phyloP scores from a whole-genome alignment of 37 sponge, comb jelly and placozoan species.

The Tethya wilhelma region DNA sequence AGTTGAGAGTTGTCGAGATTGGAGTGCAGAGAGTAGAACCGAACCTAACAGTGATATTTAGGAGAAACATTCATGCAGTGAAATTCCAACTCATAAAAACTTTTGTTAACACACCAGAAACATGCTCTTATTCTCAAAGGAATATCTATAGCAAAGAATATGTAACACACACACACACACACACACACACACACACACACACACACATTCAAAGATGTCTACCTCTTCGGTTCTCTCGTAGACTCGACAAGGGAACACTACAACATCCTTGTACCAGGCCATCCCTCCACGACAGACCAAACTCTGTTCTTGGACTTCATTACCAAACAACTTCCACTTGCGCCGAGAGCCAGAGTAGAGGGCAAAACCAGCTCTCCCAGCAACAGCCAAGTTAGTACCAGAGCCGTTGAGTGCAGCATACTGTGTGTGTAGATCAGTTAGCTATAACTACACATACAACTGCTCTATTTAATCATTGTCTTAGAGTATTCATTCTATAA shows the following conservation, averaged over 20 bases:
- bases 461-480: neutral
- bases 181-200: constrained; percentile 12
- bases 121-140: neutral
- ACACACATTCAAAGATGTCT: neutral
- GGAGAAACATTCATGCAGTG: neutral
- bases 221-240: constrained; percentile 76
- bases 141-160: neutral
- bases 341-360: constrained; percentile 53
- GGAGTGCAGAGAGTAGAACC: constrained; percentile 76
- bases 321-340: constrained; percentile 93
- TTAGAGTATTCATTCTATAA: neutral
- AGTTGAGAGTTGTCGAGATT: constrained; percentile 80
- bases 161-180: neutral
- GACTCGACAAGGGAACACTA: constrained; percentile 73
- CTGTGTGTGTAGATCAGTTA: constrained; percentile 33
- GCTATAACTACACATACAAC: neutral
- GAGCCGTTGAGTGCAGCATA: constrained; percentile 67
- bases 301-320: constrained; percentile 83
- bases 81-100: neutral
- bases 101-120: neutral
- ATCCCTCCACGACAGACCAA: constrained; percentile 82
- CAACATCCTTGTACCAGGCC: constrained; percentile 85
- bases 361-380: constrained; percentile 73
- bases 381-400: constrained; percentile 68
- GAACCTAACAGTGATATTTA: constrained; percentile 44